Conservation (phyloP, 2,113 vertebrate species). For the Fulica atra region DNA sequence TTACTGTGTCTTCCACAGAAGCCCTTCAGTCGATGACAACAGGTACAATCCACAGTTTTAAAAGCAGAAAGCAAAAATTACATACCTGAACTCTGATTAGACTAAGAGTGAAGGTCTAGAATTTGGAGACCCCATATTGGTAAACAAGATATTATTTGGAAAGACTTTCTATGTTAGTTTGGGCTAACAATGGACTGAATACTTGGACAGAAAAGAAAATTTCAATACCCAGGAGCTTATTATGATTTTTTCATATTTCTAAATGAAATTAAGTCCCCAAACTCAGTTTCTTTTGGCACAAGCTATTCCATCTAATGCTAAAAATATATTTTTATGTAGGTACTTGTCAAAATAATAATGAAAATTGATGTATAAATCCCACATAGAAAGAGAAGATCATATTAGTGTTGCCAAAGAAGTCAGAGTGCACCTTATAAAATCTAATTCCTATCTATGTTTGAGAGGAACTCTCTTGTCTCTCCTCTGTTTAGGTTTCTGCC, state of each 20-base stretch:
- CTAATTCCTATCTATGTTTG: neutral
- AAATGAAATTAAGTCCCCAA: neutral
- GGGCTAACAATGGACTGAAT: neutral
- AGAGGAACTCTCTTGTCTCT: neutral
- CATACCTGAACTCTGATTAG: neutral
- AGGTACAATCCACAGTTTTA: neutral
- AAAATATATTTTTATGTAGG: neutral
- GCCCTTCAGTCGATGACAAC: neutral
- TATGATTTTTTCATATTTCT: neutral
- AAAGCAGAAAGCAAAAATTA: neutral
- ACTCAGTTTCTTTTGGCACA: neutral
- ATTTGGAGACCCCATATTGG: neutral
- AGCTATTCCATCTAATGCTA: neutral
- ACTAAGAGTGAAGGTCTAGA: neutral
- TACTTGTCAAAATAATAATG: neutral
- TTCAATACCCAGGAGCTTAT: neutral
- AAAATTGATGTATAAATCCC: neutral
- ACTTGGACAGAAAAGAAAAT: neutral
- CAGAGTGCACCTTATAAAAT: neutral
- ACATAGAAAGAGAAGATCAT: neutral
- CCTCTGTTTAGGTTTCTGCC: neutral
- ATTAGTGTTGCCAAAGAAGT: neutral
- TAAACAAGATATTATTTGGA: neutral
- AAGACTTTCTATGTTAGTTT: neutral
- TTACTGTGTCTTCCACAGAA: neutral